Evolutionary conservation across 2,797 vertebrate species (phyloP), one percentile per base, ranked within the genome.

Genomic region (Stomatorhinus walkeri): DNA sequence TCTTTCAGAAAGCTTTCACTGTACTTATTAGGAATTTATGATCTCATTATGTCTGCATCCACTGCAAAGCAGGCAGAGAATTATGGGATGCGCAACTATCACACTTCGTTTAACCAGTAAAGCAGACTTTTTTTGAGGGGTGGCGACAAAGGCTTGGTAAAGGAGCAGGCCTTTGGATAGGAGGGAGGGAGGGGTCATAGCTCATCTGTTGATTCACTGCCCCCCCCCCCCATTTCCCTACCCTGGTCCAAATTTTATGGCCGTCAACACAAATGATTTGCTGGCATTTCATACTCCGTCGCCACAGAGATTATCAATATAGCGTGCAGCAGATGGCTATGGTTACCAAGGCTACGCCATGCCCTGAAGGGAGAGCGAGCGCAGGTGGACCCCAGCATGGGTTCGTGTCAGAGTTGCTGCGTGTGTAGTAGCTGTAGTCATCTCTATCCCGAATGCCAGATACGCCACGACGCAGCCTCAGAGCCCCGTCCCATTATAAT

Each of bases 291-390:
- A 85, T 84, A 56, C 56, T 89, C 83, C 40, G 51, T 48, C 76
- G 51, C 89, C 36, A 51, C 85, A 43, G 54, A 88, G 46, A 89
- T 88, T 84, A 89, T 85, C 59, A 46, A 81, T 83, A 36, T 88
- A 87, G 22, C 59, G 72, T 36, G 32, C 40, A 61, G 72, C 68
- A 83, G 72, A 81, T 64, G 52, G 48, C 54, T 88, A 3, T 83
- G 40, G 86, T 88, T 89, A 52, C 89, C 89, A 88, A 88, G 89
- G 87, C 87, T 84, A 88, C 89, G 4, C 19, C 1, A 12, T 43
- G 54, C 54, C 43, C 76, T 43, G 19, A 40, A 72, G 79, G 79
- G 46, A 59, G n/a, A 61, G 19, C 6, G 12, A 46, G 49, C n/a
- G 22, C 68, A 36, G 59, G 83, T 72, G 59, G 76, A 89, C 40